These are phyloP conservation scores for Lithophane socia DNA, from an alignment of 2,888 invertebrate genomes.

Conservation along the genomic window DNA sequence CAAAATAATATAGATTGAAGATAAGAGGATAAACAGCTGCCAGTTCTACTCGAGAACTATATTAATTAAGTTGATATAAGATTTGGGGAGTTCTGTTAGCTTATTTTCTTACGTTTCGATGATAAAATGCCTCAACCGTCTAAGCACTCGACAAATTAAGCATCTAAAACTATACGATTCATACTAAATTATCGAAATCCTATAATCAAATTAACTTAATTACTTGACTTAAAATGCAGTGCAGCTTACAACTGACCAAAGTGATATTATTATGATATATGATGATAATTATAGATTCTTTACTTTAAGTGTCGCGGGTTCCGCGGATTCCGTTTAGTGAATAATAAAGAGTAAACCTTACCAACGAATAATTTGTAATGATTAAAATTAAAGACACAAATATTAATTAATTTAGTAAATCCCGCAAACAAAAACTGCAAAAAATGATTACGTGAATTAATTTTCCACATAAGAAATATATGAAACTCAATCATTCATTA, in stretches of 20 bases:
- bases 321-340: not conserved
- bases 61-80: constrained; percentile 27
- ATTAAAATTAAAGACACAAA: not conserved
- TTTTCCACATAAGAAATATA: constrained; percentile 40
- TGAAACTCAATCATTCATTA: constrained; percentile 18
- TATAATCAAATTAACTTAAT: not conserved
- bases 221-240: not conserved
- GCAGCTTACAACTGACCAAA: not conserved
- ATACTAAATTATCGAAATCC: not conserved
- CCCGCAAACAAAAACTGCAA: constrained; percentile 1
- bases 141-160: constrained; percentile 5
- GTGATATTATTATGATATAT: too few relatives aligned
- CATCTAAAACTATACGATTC: not conserved
- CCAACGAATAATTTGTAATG: not conserved
- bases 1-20: constrained; percentile 47
- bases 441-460: not conserved
- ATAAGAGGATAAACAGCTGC: constrained; percentile 39
- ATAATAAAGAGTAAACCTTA: not conserved
- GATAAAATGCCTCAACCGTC: not conserved
- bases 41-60: not conserved
- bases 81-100: constrained; percentile 4
- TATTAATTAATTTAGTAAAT: not conserved
- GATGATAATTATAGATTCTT: too few relatives aligned
- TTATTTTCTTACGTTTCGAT: not conserved
- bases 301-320: too few relatives aligned